Evolutionary conservation across 2,113 vertebrate genomes (phyloP).

Genomic region (Polyodon spathula): DNA sequence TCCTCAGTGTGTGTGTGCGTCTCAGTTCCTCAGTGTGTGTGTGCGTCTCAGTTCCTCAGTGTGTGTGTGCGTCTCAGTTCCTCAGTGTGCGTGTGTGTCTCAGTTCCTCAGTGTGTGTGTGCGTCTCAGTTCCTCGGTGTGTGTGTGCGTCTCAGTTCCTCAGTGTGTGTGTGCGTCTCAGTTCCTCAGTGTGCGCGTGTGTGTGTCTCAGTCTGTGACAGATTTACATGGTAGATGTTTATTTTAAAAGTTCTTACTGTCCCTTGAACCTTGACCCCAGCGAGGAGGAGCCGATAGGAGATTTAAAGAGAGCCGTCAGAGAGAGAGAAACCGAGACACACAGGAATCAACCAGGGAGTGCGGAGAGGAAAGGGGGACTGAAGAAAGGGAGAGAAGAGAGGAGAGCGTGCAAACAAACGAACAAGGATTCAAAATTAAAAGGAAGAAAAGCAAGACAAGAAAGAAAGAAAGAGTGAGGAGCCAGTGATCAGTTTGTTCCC

Average conservation of each 20-base stretch:
- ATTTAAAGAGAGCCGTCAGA: too few species aligned
- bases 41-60: too few species aligned
- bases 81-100: background rate
- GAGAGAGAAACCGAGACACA: too few species aligned
- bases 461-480: background rate
- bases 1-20: background rate
- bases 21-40: background rate
- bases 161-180: background rate
- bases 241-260: too few species aligned
- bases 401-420: too few species aligned
- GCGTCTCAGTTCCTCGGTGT: too few species aligned
- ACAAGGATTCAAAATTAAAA: too few species aligned
- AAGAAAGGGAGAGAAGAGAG: background rate
- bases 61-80: constrained; percentile 1
- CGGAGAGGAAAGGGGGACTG: background rate
- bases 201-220: constrained; percentile 14
- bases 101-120: constrained; percentile 11
- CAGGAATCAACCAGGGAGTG: too few species aligned
- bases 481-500: too few species aligned
- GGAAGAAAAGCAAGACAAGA: background rate
- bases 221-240: too few species aligned
- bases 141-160: constrained; percentile 7
- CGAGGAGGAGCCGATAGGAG: too few species aligned
- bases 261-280: too few species aligned
- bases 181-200: background rate